These are phyloP conservation scores for Idaea dimidiata DNA, from an alignment of 2,888 invertebrate genomes.

Conservation along the genomic window DNA sequence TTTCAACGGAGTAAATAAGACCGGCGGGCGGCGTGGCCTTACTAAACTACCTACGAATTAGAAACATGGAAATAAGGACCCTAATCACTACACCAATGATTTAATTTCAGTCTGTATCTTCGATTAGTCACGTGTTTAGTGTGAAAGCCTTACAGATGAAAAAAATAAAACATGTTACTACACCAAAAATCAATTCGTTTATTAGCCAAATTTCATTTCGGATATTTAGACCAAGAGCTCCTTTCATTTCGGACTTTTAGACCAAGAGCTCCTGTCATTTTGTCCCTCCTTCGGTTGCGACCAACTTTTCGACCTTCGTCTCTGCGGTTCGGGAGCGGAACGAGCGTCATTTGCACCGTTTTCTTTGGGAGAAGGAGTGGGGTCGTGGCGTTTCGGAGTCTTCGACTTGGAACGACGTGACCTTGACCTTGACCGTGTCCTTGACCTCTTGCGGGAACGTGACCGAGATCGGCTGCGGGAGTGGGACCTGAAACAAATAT, in stretches of 20 bases:
- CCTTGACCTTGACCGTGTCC: conserved; percentile 46
- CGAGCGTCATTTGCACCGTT: conserved; percentile 1
- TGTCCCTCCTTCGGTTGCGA: conserved; percentile 77
- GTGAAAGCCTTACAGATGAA: conserved; percentile 5
- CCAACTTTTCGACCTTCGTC: conserved; percentile 80
- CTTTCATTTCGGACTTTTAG: conserved; percentile 67
- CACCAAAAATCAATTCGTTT: conserved; percentile 32
- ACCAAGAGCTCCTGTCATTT: conserved; percentile 75
- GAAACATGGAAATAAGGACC: no score
- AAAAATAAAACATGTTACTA: conserved; percentile 21
- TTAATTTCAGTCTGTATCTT: no score
- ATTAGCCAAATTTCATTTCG: conserved; percentile 32
- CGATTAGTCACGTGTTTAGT: neutral
- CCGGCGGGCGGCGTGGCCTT: no score
- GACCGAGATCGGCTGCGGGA: conserved; percentile 59
- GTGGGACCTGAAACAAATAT: conserved; percentile 48
- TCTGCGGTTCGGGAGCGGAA: conserved; percentile 6
- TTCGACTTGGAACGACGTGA: conserved; percentile 42
- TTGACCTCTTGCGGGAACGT: conserved; percentile 49
- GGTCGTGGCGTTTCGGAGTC: conserved; percentile 28
- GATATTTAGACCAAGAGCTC: conserved; percentile 80
- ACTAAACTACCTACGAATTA: no score
- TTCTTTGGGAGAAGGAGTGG: conserved; percentile 9
- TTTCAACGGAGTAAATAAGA: no score
- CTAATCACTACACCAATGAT: no score